Base-by-base conservation (phyloP, 2,797 vertebrate species). In the Setipinna tenuifilis region DNA sequence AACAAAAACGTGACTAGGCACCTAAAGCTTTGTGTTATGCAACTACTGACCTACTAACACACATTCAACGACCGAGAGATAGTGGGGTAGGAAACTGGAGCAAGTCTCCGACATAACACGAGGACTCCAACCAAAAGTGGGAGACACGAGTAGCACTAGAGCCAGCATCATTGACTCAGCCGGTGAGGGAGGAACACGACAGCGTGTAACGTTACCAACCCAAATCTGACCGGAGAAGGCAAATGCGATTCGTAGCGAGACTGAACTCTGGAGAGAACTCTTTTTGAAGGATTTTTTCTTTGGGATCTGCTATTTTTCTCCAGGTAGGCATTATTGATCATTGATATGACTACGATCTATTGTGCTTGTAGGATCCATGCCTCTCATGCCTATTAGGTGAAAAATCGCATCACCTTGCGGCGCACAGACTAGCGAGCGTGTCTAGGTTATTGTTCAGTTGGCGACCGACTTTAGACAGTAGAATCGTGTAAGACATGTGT, bases 1-100 rank as follows among this genome's bases (percentile, higher is more conserved):
- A 91, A 93, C 91, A 93, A 87, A 91, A 95, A 94, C 94, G 95
- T 96, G 95, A 95, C 94, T 86, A 93, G 93, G 95, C 94, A 95
- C 92, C 93, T 91, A 87, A 92, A 92, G 93, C 89, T 83, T 90
- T 92, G 92, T 95, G 95, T 96, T 96, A 96, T 90, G 95, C 95
- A 96, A 96, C 95, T 91, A 89, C 93, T 96, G 95, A 96, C 95
- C 95, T 95, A 96, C 95, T 96, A 96, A 96, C 95, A 95, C 94
- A 96, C 94, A 95, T 96, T 94, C 92, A 90, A 82, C 82, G 87
- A 86, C 62, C 81, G 62, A 88, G 91, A 88, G 90, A 91, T 91
- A 89, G 92, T 92, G 92, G 91, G 89, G 78, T 91, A 86, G 92
- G 92, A 93, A 95, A 95, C 91, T 95, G 89, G 94, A 95, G 95